Evolutionary conservation across 2,888 invertebrate genomes (phyloP).

Genomic region (Lathronympha strigana): DNA sequence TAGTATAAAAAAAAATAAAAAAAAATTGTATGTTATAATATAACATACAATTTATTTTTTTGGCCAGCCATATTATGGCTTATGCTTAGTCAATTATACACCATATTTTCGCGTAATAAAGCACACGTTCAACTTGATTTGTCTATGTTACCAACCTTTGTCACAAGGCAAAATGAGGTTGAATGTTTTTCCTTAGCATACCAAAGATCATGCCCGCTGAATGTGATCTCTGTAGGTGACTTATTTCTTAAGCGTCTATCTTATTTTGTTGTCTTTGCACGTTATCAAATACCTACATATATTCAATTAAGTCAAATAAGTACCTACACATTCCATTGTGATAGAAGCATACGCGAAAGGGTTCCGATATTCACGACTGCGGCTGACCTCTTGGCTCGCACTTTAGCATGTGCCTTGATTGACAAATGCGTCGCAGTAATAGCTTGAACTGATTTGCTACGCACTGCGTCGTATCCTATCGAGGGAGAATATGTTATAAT

Average conservation of each 20-base stretch:
- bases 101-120: neutral
- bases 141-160: neutral
- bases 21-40: no score
- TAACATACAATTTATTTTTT: no score
- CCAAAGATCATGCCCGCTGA: neutral
- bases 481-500: constrained; percentile 8
- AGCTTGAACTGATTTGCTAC: constrained; percentile 36
- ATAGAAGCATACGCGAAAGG: constrained; percentile 13
- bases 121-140: neutral
- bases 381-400: constrained; percentile 33
- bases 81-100: neutral
- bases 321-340: constrained; percentile 21
- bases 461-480: constrained; percentile 25
- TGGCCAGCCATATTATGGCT: no score
- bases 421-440: constrained; percentile 39
- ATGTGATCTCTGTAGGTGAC: neutral
- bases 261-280: neutral
- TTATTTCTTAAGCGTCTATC: neutral
- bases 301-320: constrained; percentile 19
- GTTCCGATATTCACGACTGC: constrained; percentile 21
- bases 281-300: constrained; percentile 7
- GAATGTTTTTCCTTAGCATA: no score
- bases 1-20: no score
- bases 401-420: constrained; percentile 34
- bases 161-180: no score